Percentiles rank a stretch among this genome's conserved stretches.
phyloP scores from a whole-genome alignment of 2,113 vertebrate species.

The Sinocyclocheilus anophthalmus region DNA sequence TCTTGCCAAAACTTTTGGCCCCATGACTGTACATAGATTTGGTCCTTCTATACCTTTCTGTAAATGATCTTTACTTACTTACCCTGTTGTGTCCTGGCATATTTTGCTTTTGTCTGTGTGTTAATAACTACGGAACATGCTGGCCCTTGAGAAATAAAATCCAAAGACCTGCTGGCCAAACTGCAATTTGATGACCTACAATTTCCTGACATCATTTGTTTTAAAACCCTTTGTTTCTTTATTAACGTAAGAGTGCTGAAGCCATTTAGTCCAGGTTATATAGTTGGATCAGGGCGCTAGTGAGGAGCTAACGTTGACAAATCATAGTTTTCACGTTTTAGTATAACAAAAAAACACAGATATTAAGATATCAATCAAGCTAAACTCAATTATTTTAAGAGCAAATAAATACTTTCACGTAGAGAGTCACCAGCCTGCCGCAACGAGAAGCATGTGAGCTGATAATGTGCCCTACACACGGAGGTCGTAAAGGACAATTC shows the following conservation, averaged over 20 bases:
- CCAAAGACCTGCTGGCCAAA: background rate
- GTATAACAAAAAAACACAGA: background rate
- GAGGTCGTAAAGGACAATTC: background rate
- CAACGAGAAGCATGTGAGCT: slow-evolving; percentile 6
- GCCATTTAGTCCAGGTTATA: background rate
- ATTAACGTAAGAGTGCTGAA: background rate
- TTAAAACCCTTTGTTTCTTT: background rate
- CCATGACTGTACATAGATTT: too few relatives aligned
- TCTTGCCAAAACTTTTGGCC: too few relatives aligned
- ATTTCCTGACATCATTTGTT: background rate
- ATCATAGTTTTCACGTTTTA: background rate
- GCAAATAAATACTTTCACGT: background rate
- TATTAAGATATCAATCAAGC: background rate
- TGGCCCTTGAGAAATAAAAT: background rate
- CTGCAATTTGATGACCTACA: slow-evolving; percentile 35
- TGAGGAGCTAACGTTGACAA: background rate
- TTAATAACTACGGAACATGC: background rate
- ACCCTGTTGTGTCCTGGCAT: slow-evolving; percentile 49
- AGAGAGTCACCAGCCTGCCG: background rate
- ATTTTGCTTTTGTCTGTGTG: background rate
- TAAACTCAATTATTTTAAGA: background rate
- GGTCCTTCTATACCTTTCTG: too few relatives aligned
- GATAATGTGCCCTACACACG: background rate
- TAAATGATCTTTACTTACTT: slow-evolving; percentile 1
- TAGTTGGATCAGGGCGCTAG: background rate